Conservation (phyloP, 2,888 invertebrate genomes). For the Folsomia manolachei region DNA sequence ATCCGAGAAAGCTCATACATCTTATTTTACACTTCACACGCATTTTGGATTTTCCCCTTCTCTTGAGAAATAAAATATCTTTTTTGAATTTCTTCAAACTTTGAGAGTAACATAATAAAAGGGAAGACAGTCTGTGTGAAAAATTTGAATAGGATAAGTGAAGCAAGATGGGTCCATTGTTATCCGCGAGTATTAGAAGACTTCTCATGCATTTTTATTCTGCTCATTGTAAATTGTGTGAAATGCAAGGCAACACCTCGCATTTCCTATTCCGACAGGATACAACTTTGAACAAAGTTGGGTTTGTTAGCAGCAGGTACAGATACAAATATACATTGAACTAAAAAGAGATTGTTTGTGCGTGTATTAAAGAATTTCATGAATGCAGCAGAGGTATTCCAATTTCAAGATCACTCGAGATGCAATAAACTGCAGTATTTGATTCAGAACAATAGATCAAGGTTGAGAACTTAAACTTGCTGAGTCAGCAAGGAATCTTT, state of each 20-base stretch:
- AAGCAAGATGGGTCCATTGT: background rate
- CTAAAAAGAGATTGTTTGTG: background rate
- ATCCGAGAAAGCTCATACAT: background rate
- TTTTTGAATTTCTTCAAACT: background rate
- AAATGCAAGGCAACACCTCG: too few species aligned
- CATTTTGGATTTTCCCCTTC: background rate
- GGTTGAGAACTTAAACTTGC: background rate
- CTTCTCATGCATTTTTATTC: too few species aligned
- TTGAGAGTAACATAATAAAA: too few species aligned
- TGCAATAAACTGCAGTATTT: slow-evolving; percentile 2
- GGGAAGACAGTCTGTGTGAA: background rate
- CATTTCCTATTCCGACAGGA: too few species aligned
- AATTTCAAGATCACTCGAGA: background rate
- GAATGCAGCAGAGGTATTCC: slow-evolving; percentile 1
- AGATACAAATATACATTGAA: background rate
- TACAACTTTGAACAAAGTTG: too few species aligned
- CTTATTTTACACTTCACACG: background rate
- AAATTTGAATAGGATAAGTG: background rate
- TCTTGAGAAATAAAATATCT: background rate
- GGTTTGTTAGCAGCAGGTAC: background rate
- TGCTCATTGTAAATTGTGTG: too few species aligned
- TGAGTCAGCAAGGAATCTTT: background rate
- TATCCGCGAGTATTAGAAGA: too few species aligned
- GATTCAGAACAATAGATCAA: slow-evolving; percentile 1
- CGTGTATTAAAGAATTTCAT: background rate